Evolutionary conservation across 2,797 vertebrate species (phyloP), one percentile per base, ranked within the genome.

Genomic region (Anisognathus igniventris): DNA sequence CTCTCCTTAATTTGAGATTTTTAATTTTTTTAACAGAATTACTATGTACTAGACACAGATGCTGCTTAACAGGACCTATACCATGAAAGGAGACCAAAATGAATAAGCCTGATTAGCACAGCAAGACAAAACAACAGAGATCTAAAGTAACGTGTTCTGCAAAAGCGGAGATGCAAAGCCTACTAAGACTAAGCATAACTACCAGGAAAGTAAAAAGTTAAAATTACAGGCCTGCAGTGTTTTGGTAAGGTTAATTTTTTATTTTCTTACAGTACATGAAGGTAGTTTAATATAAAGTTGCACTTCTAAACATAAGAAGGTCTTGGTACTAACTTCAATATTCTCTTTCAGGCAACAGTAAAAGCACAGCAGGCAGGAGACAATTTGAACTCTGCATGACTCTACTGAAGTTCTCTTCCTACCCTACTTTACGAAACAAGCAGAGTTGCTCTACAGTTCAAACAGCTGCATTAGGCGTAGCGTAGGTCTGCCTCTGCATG

Each of bases 381-480:
- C 4, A 42, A 50, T 16, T 47, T 18, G n/a, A 57, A 68, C 23
- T 31, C 42, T 4, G 3, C 6, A 0, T 6, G 7, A 45, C 15
- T 88, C 50, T 13, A 70, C 9, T 6, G 6, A 67, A 40, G 27
- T 42, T 68, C 37, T 75, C 15, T n/a, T 74, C 22, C 45, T 23
- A 18, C 5, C 16, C 37, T 40, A 27, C 30, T 73, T 42, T 16
- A 54, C 4, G 30, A 33, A 84, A 67, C 16, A 42, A 40, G 4
- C 16, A 33, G 6, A 3, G 4, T 5, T 31, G 6, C 37, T 64
- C 37, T 48, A 23, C 40, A 40, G 25, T 28, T 60, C 33, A 40
- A 64, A 2, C 70, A 65, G n/a, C 25, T 18, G 7, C 31, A 28
- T 18, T 4, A 42, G 12, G 28, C 0, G 0, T 2, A 44, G 18